Evolutionary conservation across 2,888 invertebrate genomes (phyloP).

Genomic region (Dascillus cervinus): DNA sequence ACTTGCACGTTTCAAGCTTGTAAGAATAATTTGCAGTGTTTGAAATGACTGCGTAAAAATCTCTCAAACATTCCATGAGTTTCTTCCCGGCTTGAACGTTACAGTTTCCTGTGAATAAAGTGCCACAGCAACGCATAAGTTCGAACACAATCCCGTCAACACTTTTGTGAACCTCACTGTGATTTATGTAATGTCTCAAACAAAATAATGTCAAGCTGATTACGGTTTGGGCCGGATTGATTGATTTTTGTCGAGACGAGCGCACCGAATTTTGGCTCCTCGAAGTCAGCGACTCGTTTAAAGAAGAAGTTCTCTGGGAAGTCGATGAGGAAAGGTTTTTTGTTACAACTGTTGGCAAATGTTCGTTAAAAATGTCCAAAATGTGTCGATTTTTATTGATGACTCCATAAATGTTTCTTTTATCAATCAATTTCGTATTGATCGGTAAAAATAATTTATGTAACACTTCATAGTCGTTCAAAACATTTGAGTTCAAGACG

Average conservation of each 20-base stretch:
- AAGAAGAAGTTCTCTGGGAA: too few species aligned
- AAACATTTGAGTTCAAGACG: too few species aligned
- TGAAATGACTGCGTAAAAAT: too few species aligned
- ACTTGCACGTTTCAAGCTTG: too few species aligned
- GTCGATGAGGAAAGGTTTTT: too few species aligned
- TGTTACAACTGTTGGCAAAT: too few species aligned
- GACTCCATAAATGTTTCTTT: conserved; percentile 9
- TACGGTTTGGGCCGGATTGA: conserved; percentile 14
- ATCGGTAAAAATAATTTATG: conserved; percentile 16
- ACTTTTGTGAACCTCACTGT: conserved; percentile 9
- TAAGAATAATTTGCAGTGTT: too few species aligned
- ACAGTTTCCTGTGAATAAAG: too few species aligned
- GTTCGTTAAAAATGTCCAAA: conserved; percentile 16
- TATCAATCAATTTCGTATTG: conserved; percentile 9
- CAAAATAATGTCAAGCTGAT: conserved; percentile 15
- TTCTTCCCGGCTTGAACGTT: too few species aligned
- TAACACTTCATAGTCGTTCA: too few species aligned
- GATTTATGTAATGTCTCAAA: conserved; percentile 14
- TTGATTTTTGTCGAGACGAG: conserved; percentile 2
- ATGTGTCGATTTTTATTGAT: conserved; percentile 14
- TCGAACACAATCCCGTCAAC: conserved; percentile 12
- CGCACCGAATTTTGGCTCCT: too few species aligned
- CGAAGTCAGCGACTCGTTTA: too few species aligned
- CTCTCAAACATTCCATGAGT: conserved; percentile 13
- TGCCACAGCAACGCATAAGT: conserved; percentile 18